Base-by-base conservation (phyloP, 2,888 invertebrate genomes). In the Xanthostigma xanthostigma region DNA sequence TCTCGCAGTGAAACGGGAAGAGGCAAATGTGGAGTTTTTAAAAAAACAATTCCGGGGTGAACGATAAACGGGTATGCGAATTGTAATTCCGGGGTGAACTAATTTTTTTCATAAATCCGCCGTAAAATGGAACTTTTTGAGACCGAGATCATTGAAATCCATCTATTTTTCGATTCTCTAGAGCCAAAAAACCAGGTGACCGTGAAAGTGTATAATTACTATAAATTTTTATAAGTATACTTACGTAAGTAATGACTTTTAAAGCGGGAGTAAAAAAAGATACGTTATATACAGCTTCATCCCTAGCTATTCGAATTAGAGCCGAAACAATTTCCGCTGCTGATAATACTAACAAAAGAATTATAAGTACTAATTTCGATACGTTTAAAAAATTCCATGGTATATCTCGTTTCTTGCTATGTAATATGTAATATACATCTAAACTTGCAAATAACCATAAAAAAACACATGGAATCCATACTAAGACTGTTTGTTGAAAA, bases 391-490 rank as follows among this genome's bases (percentile, higher is more conserved):
- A 73, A 59, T 78, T 79, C 84, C 84, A 86, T 57, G 88, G 88
- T 67, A 90, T 79, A 64, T 85, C 78, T 62, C 74, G 76, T 61
- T 79, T 79, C 69, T 82, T 83, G 66, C 88, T 88, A 59, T 76
- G 76, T 54, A 80, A 63, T 55, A 88, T 76, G 61, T 88, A 87
- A 63, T 76, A 84, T 51, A 79, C 71, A 60, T 91, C 90, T 54
- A 91, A 69, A 37, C 81, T 69, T 6, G 84, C 72, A 57, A 85
- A 79, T 1, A 78, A 56, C 88, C 90, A 92, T 12, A 93, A 70
- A 64, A 88, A 89, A 45, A 76, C 72, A 65, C 91, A 90, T 1
- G 96, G 95, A 36, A 78, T 68, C 94, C 95, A 97, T 45, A 91
- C 74, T 34, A 96, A 68, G 1, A 87, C 81, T 1, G 95, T 94